A percentile compares a stretch with the other conserved stretches of the same genome.
Evolutionary conservation across 2,113 vertebrate species (phyloP).

Genomic region (Paramormyrops kingsleyae): DNA sequence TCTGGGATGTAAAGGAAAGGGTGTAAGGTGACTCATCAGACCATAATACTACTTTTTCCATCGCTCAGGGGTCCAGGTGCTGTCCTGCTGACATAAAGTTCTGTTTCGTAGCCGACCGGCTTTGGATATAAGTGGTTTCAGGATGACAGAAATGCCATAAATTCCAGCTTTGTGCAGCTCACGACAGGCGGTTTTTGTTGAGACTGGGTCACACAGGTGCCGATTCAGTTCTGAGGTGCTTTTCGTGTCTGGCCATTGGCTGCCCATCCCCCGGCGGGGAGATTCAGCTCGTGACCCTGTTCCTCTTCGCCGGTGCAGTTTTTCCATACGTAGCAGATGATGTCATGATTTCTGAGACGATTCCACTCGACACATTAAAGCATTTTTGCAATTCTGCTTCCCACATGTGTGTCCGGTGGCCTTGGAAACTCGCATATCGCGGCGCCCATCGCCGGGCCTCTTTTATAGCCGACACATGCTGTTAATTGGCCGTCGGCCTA

Average conservation of each 20-base stretch:
- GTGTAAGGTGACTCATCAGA: background rate
- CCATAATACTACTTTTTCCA: background rate
- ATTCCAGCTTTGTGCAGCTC: background rate
- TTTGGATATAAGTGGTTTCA: background rate
- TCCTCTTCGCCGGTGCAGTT: background rate
- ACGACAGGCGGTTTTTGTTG: background rate
- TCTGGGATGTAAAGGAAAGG: background rate
- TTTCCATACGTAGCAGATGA: background rate
- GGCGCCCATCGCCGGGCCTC: background rate
- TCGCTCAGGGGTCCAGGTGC: background rate
- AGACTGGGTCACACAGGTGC: background rate
- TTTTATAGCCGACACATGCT: background rate
- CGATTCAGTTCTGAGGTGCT: background rate
- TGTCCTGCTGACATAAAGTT: background rate
- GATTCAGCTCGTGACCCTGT: background rate
- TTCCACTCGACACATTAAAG: background rate
- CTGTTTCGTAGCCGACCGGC: background rate
- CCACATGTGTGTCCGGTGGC: background rate
- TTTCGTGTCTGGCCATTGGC: background rate
- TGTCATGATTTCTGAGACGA: background rate
- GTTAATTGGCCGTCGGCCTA: background rate
- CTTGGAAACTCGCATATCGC: background rate
- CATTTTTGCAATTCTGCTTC: background rate
- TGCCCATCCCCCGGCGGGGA: background rate
- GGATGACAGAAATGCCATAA: background rate